phyloP scores from a whole-genome alignment of 2,888 invertebrate genomes.

The Agrotis clavis region DNA sequence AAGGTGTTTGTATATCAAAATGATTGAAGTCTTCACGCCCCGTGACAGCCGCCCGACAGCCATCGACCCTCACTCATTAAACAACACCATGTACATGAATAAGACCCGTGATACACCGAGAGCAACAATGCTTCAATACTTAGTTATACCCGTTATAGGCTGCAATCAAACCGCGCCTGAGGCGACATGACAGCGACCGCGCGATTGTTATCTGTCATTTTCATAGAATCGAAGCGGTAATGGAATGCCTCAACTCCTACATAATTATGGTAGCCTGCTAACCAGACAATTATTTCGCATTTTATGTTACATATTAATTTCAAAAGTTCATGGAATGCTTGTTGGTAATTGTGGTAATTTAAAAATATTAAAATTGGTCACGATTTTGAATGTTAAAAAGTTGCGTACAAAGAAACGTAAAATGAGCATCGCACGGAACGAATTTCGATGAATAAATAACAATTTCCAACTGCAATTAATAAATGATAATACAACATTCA shows the following conservation, averaged over 20 bases:
- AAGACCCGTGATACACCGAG: slow-evolving; percentile 52
- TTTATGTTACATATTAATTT: slow-evolving; percentile 44
- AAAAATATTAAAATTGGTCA: slow-evolving; percentile 50
- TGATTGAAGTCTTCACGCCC: slow-evolving; percentile 76
- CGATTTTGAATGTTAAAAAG: slow-evolving; percentile 35
- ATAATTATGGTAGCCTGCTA: slow-evolving; percentile 57
- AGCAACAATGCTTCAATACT: slow-evolving; percentile 64
- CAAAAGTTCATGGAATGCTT: slow-evolving; percentile 22
- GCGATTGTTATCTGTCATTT: slow-evolving; percentile 66
- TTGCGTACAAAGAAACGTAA: slow-evolving; percentile 12
- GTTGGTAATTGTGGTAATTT: slow-evolving; percentile 25
- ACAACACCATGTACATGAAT: slow-evolving; percentile 59
- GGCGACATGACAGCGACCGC: slow-evolving; percentile 47
- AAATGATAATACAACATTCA: slow-evolving; percentile 49
- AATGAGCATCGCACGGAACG: not conserved
- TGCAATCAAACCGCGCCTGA: slow-evolving; percentile 62
- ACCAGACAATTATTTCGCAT: slow-evolving; percentile 55
- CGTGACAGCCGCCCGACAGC: slow-evolving; percentile 62
- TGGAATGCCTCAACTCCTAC: slow-evolving; percentile 60
- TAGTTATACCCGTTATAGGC: slow-evolving; percentile 35
- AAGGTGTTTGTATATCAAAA: slow-evolving; percentile 72
- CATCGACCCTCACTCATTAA: slow-evolving; percentile 68
- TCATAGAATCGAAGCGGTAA: slow-evolving; percentile 64
- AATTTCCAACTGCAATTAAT: slow-evolving; percentile 27
- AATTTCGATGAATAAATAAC: slow-evolving; percentile 24